Base-by-base conservation (phyloP, 2,797 vertebrate genomes). In the Pseudochaenichthys georgianus region DNA sequence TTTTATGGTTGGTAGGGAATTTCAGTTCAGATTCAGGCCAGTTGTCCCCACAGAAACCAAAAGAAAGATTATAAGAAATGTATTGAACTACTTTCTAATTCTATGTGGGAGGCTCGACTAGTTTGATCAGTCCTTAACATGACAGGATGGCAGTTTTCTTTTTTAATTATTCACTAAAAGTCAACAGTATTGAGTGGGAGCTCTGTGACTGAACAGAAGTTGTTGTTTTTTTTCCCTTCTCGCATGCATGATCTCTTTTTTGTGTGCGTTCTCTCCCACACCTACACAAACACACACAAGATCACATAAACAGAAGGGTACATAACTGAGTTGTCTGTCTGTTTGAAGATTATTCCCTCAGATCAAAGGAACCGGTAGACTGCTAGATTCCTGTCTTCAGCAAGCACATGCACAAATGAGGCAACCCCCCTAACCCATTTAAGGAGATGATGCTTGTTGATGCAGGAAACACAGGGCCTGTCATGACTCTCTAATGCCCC, bases 341-440 rank as follows among this genome's bases (percentile, higher is more conserved):
- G 88, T 92, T 92, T 91, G 87, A 93, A 88, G 89, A 89, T 91
- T 89, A 90, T 90, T 91, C 87, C 83, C 80, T 72, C 65, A 86
- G 92, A 94, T 94, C 91, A 94, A 93, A 93, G 86, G 70, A 85
- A 82, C 53, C 80, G 74, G 87, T 61, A 77, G 78, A 87, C 83
- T 84, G 88, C 68, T 69, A 79, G 88, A 91, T 90, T 92, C 84
- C 83, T 86, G 87, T 87, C 83, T 91, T 84, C 79, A 77, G 82
- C 81, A 53, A 80, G 87, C 85, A 71, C 74, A 83, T 59, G 75
- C 90, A 87, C 85, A 91, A 91, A 90, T 88, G 85, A 93, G 82
- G 83, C 84, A 74, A 66, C 73, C 77, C 82, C 61, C 66, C n/a
- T 48, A 84, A 87, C 89, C 91, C 87, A 90, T 83, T 90, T 92